A percentile compares a stretch with the other conserved stretches of the same genome.
phyloP scores from a whole-genome alignment of 1,140 invertebrate species.

The Eurosta solidaginis region DNA sequence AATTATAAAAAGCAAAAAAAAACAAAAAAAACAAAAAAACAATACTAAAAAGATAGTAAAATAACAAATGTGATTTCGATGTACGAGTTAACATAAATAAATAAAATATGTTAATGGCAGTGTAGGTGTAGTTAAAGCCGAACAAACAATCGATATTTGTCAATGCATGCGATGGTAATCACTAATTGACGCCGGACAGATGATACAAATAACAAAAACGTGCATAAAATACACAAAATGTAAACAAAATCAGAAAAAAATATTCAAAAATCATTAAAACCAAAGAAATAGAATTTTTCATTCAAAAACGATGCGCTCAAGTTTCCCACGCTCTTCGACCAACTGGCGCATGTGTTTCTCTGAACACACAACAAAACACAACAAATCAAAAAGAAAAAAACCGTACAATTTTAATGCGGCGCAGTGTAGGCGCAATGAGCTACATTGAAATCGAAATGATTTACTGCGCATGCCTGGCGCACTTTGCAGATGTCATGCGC shows the following conservation, averaged over 20 bases:
- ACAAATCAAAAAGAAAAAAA: too few species aligned
- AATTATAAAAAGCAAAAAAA: not conserved
- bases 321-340: not conserved
- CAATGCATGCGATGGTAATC: not conserved
- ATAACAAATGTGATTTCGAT: slow-evolving; percentile 37
- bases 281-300: not conserved
- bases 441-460: not conserved
- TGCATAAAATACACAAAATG: not conserved
- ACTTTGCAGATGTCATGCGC: not conserved
- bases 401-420: too few species aligned
- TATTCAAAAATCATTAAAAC: not conserved
- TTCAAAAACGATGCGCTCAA: not conserved
- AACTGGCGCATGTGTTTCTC: not conserved
- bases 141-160: not conserved
- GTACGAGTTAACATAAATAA: slow-evolving; percentile 58
- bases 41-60: not conserved
- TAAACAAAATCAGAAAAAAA: not conserved
- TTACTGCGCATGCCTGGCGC: slow-evolving; percentile 7
- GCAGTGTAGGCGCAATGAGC: not conserved
- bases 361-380: not conserved
- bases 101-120: slow-evolving; percentile 35
- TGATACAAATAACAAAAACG: not conserved
- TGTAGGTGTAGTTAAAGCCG: not conserved
- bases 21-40: not conserved
- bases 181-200: not conserved